Base-by-base conservation (phyloP, 2,888 invertebrate species). In the Calameuta idolon region DNA sequence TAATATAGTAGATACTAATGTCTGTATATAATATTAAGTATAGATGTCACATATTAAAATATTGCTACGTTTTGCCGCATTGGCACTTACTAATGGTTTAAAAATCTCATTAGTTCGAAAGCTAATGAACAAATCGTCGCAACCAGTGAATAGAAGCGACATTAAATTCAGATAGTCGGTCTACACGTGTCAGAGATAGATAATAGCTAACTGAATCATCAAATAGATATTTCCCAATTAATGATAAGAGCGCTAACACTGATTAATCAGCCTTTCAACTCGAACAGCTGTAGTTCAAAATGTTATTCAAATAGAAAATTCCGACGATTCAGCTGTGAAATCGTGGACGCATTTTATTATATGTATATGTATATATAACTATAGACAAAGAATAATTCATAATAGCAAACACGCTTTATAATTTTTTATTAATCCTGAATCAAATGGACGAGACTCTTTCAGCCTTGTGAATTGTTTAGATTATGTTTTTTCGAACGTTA, bases 21-120 rank as follows among this genome's bases (percentile, higher is more conserved):
- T 34, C 69, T 55, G 31, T 74, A 69, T 73, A 69, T 77, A 77
- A 73, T 77, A 30, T 77, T 79, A 77, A 74, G 77, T 79, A 79
- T 75, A 31, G 5, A 23, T 34, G 40, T 34, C 30, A 73, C 15
- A 35, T 73, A 76, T 55, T 30, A 55, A n/a, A 34, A 34, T 79
- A 76, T 74, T 34, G 68, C 69, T 73, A 76, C 12, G 34, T 5
- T 75, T 37, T 68, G 69, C 73, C 76, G 69, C 76, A 74, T 76
- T 69, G 37, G 73, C 76, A 69, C 69, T 79, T 30, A 34, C 71
- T 23, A 71, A 33, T 12, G 12, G 30, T 23, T 30, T 30, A 71
- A 31, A 71, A 71, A 11, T 71, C 23, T 34, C 12, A 12, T 71
- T 71, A 71, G 23, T 71, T 71, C 71, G 30, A 71, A 71, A 71